Conservation (phyloP, 2,888 invertebrate genomes). For the Cephus nigrinus region DNA sequence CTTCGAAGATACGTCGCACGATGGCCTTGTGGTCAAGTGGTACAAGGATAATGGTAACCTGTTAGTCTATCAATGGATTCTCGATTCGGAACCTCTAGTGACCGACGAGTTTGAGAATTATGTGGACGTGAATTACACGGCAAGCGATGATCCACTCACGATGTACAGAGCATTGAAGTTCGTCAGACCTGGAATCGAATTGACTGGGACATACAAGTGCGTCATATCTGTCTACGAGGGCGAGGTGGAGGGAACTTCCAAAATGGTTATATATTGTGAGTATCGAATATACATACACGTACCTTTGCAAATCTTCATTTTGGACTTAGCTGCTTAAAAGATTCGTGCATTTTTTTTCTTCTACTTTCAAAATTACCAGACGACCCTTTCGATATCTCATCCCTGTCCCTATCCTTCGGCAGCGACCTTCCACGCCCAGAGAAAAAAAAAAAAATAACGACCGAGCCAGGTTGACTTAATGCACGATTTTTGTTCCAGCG, state of each 20-base stretch:
- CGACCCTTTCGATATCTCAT: no score
- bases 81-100: slow-evolving; percentile 55
- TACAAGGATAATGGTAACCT: slow-evolving; percentile 64
- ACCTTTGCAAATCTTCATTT: background rate
- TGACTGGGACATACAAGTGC: slow-evolving; percentile 71
- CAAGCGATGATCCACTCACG: slow-evolving; percentile 61
- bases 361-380: slow-evolving; percentile 26
- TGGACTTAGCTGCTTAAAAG: no score
- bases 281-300: slow-evolving; percentile 30
- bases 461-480: background rate
- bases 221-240: slow-evolving; percentile 67
- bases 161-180: slow-evolving; percentile 71
- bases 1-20: slow-evolving; percentile 55
- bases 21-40: slow-evolving; percentile 68
- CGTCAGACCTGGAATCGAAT: slow-evolving; percentile 66
- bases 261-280: slow-evolving; percentile 72
- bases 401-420: no score
- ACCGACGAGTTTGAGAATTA: slow-evolving; percentile 59
- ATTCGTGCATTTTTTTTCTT: background rate
- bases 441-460: no score
- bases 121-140: slow-evolving; percentile 64
- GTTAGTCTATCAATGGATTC: slow-evolving; percentile 68
- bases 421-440: no score
- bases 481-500: slow-evolving; percentile 47
- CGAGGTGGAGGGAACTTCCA: slow-evolving; percentile 61